These are phyloP conservation scores for Girardinichthys multiradiatus DNA, from an alignment of 2,113 vertebrate genomes.

Conservation along the genomic window DNA sequence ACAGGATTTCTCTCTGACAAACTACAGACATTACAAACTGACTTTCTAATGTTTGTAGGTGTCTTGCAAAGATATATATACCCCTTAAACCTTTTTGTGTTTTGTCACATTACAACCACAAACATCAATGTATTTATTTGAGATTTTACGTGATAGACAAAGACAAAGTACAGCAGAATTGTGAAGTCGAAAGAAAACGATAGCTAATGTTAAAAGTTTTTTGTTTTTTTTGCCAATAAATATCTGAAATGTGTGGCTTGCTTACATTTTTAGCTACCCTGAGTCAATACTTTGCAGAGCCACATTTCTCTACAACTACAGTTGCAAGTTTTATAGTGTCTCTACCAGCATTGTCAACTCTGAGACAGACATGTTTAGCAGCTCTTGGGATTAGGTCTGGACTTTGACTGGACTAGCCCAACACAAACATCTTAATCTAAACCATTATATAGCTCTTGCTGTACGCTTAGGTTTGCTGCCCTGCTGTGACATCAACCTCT, in stretches of 20 bases:
- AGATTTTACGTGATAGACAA: too few species aligned
- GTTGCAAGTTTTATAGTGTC: too few species aligned
- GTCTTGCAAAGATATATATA: background rate
- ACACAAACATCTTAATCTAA: background rate
- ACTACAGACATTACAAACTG: slow-evolving; percentile 8
- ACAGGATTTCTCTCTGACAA: slow-evolving; percentile 3
- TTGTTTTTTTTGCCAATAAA: too few species aligned
- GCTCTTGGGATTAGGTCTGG: background rate
- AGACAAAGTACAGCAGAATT: too few species aligned
- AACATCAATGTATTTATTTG: too few species aligned
- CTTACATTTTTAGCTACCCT: too few species aligned
- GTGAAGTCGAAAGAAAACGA: too few species aligned
- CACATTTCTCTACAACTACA: too few species aligned
- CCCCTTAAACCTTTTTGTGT: background rate
- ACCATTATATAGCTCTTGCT: background rate
- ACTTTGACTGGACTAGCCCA: background rate
- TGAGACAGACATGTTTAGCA: background rate
- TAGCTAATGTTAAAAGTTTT: too few species aligned
- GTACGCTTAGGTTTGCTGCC: background rate
- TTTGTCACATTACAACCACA: too few species aligned
- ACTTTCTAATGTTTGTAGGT: background rate
- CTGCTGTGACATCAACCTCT: background rate
- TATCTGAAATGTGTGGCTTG: too few species aligned
- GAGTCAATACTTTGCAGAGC: too few species aligned
- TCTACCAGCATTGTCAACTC: background rate